Percentiles rank a stretch among this genome's conserved stretches.
Conservation (phyloP, 1,140 invertebrate genomes). For the Papilio machaon region DNA sequence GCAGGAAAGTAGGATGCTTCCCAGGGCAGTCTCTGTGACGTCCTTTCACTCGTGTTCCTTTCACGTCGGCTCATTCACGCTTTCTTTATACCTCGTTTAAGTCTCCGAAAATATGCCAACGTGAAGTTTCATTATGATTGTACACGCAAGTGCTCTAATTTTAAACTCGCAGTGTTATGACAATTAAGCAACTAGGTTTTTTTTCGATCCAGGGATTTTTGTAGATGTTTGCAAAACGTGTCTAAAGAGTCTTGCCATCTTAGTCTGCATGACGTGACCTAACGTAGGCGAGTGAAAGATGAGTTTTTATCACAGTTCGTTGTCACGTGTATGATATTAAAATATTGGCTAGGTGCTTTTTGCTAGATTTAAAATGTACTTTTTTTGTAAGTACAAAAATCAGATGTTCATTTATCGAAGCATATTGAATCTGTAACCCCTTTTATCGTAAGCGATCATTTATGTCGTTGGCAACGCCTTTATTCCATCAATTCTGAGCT, state of each 20-base stretch:
- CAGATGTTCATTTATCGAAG: neutral
- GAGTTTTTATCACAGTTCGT: too few relatives aligned
- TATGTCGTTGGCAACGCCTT: neutral
- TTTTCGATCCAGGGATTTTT: too few relatives aligned
- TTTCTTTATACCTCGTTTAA: constrained; percentile 5
- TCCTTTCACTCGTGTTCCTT: constrained; percentile 42
- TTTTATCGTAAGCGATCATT: neutral
- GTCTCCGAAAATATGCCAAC: constrained; percentile 25
- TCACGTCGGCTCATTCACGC: constrained; percentile 42
- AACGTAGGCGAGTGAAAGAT: too few relatives aligned
- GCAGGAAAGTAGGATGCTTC: constrained; percentile 42
- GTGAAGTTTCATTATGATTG: constrained; percentile 11
- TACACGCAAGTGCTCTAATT: constrained; percentile 27
- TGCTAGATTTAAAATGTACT: neutral
- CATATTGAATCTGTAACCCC: neutral
- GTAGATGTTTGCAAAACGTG: too few relatives aligned
- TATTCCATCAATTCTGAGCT: neutral
- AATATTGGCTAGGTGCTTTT: neutral
- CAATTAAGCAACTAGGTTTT: too few relatives aligned
- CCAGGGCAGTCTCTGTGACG: constrained; percentile 41
- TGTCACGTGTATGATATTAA: too few relatives aligned
- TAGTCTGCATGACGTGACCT: too few relatives aligned
- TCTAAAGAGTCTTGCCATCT: too few relatives aligned
- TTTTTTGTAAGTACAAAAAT: neutral
- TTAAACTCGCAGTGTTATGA: neutral